phyloP scores from a whole-genome alignment of 1,140 invertebrate species.

The Drosophila quadrilineata region DNA sequence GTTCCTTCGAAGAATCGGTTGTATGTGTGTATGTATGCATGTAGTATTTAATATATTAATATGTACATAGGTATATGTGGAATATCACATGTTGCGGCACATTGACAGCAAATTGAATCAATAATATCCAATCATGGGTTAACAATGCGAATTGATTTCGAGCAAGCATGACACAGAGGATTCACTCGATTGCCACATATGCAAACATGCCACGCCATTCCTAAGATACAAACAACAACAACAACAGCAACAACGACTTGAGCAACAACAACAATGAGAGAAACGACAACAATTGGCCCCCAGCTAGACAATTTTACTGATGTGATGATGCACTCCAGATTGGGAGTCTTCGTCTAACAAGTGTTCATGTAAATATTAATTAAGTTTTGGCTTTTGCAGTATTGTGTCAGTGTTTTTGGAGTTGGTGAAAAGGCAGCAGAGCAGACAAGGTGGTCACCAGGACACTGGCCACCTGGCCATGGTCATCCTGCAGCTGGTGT shows the following conservation, averaged over 20 bases:
- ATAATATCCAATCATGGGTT: slow-evolving; percentile 80
- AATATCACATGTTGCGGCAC: slow-evolving; percentile 73
- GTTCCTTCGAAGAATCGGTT: no score
- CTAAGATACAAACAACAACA: slow-evolving; percentile 51
- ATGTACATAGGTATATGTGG: slow-evolving; percentile 42
- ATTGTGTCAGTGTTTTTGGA: slow-evolving; percentile 55
- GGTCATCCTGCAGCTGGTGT: slow-evolving; percentile 15
- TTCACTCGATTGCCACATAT: slow-evolving; percentile 32
- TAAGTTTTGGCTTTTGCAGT: slow-evolving; percentile 73
- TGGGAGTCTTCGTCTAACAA: neutral
- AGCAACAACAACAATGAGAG: slow-evolving; percentile 19
- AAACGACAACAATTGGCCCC: slow-evolving; percentile 20
- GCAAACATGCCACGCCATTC: slow-evolving; percentile 51
- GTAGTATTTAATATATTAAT: no score
- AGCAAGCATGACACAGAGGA: slow-evolving; percentile 54
- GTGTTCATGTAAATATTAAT: slow-evolving; percentile 76
- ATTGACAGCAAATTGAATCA: slow-evolving; percentile 79
- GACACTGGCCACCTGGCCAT: no score
- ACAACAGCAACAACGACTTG: slow-evolving; percentile 16
- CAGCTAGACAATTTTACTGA: slow-evolving; percentile 1
- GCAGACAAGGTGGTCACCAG: neutral
- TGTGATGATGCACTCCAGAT: no score
- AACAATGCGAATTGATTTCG: slow-evolving; percentile 80
- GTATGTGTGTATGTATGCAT: no score
- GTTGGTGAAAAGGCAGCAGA: neutral